Conservation (phyloP, 2,797 vertebrate species). For the Tamandua tetradactyla region DNA sequence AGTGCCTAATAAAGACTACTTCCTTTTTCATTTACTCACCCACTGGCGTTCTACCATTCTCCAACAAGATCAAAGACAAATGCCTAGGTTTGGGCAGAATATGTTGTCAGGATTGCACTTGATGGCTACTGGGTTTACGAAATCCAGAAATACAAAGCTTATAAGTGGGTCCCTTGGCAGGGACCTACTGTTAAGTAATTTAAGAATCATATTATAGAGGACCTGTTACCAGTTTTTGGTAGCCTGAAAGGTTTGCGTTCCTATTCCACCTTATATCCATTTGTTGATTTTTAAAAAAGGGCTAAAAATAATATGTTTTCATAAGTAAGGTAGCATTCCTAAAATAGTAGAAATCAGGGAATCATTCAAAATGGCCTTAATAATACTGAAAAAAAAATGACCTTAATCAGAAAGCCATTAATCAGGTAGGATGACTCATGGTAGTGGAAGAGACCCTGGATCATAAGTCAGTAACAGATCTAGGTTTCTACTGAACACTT, state of each 20-base stretch:
- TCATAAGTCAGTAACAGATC: background rate
- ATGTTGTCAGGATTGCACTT: background rate
- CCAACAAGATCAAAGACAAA: slow-evolving; percentile 50
- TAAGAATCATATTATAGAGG: slow-evolving; percentile 35
- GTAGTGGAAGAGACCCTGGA: background rate
- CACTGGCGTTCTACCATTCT: background rate
- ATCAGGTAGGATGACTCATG: background rate
- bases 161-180: background rate
- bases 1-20: slow-evolving; percentile 62
- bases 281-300: slow-evolving; percentile 39
- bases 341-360: background rate
- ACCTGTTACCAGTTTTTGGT: slow-evolving; percentile 27
- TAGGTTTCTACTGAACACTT: background rate
- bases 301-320: slow-evolving; percentile 6
- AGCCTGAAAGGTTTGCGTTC: background rate
- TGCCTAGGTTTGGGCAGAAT: slow-evolving; percentile 42
- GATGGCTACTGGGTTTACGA: slow-evolving; percentile 47
- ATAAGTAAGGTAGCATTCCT: background rate
- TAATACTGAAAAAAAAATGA: background rate
- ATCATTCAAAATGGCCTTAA: slow-evolving; percentile 9
- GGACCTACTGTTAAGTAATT: background rate
- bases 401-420: background rate
- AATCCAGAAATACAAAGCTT: slow-evolving; percentile 34
- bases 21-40: slow-evolving; percentile 51
- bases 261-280: background rate